Percentiles rank a stretch among this genome's conserved stretches.
Evolutionary conservation across 2,797 vertebrate species (phyloP).

Genomic region (Coregonus sp.): DNA sequence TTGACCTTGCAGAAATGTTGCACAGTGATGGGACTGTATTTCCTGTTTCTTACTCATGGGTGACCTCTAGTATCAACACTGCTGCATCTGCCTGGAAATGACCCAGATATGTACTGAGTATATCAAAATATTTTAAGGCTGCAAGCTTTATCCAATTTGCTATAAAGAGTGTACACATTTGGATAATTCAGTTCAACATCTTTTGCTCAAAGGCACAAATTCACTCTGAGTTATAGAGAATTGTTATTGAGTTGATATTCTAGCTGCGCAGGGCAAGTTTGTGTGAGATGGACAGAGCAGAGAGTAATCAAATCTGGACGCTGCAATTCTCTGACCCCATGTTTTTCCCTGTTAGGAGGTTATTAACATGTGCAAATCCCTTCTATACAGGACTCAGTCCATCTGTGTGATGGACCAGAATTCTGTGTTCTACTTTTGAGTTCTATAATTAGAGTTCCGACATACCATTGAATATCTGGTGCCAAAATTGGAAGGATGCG

Average conservation of each 20-base stretch:
- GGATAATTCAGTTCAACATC: background rate
- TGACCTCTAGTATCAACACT: background rate
- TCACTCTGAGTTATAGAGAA: conserved; percentile 1
- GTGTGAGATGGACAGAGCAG: background rate
- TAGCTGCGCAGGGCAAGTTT: background rate
- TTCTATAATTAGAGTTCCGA: background rate
- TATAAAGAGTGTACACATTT: background rate
- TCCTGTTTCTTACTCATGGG: background rate
- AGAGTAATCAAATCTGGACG: background rate
- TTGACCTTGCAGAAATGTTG: background rate
- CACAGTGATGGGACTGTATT: background rate
- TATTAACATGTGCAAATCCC: conserved; percentile 10
- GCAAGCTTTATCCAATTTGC: background rate
- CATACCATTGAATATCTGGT: background rate
- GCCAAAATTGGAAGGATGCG: background rate
- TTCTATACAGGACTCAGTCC: conserved; percentile 9
- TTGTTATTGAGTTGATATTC: background rate
- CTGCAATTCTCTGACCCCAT: background rate
- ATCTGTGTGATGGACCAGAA: background rate
- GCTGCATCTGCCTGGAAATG: background rate
- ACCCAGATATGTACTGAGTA: background rate
- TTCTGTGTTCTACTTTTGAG: background rate
- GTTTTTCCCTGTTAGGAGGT: background rate
- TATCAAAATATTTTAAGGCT: background rate
- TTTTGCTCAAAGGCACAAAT: background rate